Conservation (phyloP, 2,797 vertebrate species). For the Sandelia bainsii region DNA sequence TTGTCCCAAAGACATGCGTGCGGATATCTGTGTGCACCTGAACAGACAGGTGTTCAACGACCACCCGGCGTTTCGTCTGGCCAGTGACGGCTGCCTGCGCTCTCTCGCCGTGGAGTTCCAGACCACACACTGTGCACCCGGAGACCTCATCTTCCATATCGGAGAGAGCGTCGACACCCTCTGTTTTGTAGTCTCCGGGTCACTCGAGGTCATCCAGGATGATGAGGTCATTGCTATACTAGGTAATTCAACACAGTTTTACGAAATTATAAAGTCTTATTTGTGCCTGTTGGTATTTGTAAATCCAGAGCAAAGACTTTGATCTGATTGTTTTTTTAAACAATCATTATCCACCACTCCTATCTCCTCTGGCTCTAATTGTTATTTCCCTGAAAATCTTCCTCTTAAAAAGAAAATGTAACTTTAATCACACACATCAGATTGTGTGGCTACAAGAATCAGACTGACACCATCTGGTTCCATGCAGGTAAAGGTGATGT, state of each 20-base stretch:
- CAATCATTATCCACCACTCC: too few relatives aligned
- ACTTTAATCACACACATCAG: not conserved
- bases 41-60: constrained; percentile 97
- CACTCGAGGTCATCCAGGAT: constrained; percentile 98
- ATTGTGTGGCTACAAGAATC: not conserved
- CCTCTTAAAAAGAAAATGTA: not conserved
- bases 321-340: not conserved
- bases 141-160: constrained; percentile 97
- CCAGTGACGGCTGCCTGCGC: constrained; percentile 95
- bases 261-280: not conserved
- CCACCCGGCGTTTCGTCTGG: constrained; percentile 96
- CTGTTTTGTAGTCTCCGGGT: constrained; percentile 97
- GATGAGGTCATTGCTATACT: constrained; percentile 98
- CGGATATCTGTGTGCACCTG: constrained; percentile 98
- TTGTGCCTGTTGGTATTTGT: not conserved
- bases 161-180: constrained; percentile 97
- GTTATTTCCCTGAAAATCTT: too few relatives aligned
- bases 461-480: not conserved
- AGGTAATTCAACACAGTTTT: constrained; percentile 77
- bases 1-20: constrained; percentile 99
- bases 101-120: constrained; percentile 97
- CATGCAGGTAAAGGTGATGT: constrained; percentile 95
- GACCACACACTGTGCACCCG: constrained; percentile 95
- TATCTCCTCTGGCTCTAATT: not conserved
- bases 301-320: constrained; percentile 3